Evolutionary conservation across 2,113 vertebrate species (phyloP), one percentile per base, ranked within the genome.

Genomic region (Hiodon tergisus): DNA sequence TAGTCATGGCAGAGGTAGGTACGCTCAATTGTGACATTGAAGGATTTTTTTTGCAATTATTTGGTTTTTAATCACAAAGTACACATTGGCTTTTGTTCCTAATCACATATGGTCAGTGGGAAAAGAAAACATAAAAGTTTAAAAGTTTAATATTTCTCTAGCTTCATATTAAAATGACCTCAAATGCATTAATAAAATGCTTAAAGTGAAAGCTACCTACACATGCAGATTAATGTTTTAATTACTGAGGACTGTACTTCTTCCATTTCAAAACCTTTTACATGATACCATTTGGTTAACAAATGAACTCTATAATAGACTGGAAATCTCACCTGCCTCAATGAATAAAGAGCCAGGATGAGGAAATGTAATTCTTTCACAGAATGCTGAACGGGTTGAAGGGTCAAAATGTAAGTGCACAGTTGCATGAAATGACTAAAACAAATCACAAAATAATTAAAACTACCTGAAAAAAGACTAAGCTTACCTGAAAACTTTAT

Each of bases 361-460:
- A 72, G 70, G 57, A 72, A 72, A 72, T 72, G 47, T 72, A 72
- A 72, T 72, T 72, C 59, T 31, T 72, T 72, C 70, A 48, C 70
- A 59, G 11, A 57, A 60, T 60, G 70, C 70, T 60, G 70, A 48
- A 50, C 10, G 14, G 70, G 53, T 60, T 46, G 46, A 72, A 57
- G 57, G 55, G 70, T 59, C 55, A 59, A 60, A 72, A 72, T 72
- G 70, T 72, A 72, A 72, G 70, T 46, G 57, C 55, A 50, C 52
- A 50, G 70, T 50, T 72, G 70, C 70, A 72, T 72, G 55, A 72
- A 72, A 72, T 72, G 55, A 72, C 55, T 72, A 72, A 72, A 50
- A 57, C 60, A 31, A 59, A 73, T 16, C 8, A 5, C 50, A 48
- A 74, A 74, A 58, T 14, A 59, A 73, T 66, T 66, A 66, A 31